These are phyloP conservation scores for Pheosia tremula DNA, from an alignment of 2,888 invertebrate genomes.

Conservation along the genomic window DNA sequence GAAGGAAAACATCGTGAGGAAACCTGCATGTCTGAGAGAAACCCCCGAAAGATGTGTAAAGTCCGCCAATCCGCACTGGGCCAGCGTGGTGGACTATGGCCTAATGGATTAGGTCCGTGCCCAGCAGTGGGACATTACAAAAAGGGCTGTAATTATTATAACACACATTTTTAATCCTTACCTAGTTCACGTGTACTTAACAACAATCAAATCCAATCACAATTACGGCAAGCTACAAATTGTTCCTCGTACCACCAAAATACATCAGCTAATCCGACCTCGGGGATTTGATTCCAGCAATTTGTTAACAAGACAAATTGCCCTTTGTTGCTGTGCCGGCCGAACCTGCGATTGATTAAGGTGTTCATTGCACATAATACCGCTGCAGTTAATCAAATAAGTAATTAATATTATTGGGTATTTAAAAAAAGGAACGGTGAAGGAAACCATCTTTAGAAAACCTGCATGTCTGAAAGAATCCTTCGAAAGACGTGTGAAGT, in stretches of 20 bases:
- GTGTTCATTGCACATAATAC: not conserved
- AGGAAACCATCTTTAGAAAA: no score
- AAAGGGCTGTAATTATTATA: no score
- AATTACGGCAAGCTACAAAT: constrained; percentile 24
- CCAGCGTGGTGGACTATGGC: no score
- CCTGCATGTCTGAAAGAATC: no score
- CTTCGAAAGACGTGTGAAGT: no score
- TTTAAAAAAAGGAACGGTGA: no score
- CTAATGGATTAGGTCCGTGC: no score
- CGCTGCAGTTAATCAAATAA: constrained; percentile 6
- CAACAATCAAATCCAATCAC: constrained; percentile 12
- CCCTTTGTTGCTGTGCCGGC: constrained; percentile 21
- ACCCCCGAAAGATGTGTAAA: no score
- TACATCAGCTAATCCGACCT: constrained; percentile 20
- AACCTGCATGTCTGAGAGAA: no score
- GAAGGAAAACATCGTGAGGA: no score
- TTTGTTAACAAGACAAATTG: constrained; percentile 38
- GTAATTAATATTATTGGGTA: not conserved
- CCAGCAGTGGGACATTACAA: no score
- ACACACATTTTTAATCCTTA: not conserved
- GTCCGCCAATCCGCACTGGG: no score
- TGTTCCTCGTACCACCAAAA: constrained; percentile 19
- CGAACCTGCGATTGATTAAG: not conserved
- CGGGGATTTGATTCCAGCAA: constrained; percentile 34
- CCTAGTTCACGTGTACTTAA: constrained; percentile 8